Evolutionary conservation across 2,888 invertebrate species (phyloP).

Genomic region (Drosophila limbata): DNA sequence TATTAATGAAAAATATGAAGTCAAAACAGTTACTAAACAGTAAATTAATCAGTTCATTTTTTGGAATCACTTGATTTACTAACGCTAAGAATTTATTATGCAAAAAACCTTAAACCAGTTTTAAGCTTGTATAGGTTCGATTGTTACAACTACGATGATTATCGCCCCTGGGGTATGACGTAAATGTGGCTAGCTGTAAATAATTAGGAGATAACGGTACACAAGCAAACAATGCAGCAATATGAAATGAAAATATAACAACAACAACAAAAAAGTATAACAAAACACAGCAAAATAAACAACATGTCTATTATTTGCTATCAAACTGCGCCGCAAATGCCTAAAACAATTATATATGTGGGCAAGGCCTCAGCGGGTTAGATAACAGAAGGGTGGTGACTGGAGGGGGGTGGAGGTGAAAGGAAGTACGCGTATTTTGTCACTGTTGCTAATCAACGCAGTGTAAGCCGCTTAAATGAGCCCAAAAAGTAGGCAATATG

Average conservation of each 20-base stretch:
- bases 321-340: conserved; percentile 54
- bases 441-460: conserved; percentile 52
- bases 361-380: conserved; percentile 3
- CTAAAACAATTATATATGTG: conserved; percentile 56
- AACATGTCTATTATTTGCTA: conserved; percentile 73
- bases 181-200: conserved; percentile 70
- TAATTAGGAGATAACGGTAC: conserved; percentile 73
- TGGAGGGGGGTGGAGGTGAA: background rate
- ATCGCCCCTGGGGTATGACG: conserved; percentile 18
- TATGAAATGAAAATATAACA: conserved; percentile 5
- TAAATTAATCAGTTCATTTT: no score
- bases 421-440: conserved; percentile 37
- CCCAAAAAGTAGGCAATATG: conserved; percentile 65
- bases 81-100: background rate
- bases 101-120: background rate
- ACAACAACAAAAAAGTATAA: conserved; percentile 13
- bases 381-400: background rate
- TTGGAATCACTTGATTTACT: no score
- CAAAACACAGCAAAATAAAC: conserved; percentile 37
- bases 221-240: conserved; percentile 58
- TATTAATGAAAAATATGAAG: no score
- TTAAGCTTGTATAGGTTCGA: background rate
- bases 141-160: background rate
- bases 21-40: no score
- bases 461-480: conserved; percentile 54